Conservation (phyloP, 2,797 vertebrate genomes). For the Mus caroli region DNA sequence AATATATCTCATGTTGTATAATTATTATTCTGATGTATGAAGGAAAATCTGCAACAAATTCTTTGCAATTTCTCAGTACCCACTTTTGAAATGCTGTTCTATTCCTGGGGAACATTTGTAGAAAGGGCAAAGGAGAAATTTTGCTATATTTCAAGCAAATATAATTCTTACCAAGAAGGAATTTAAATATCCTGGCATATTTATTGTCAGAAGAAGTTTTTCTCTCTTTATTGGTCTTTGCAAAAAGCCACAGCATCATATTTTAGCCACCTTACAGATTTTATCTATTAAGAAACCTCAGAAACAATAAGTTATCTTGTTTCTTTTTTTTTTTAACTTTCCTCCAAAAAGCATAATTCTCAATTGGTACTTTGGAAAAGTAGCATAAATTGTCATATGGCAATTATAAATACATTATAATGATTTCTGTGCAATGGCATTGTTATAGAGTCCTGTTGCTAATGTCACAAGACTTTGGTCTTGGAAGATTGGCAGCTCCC, state of each 20-base stretch:
- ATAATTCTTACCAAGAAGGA: not conserved
- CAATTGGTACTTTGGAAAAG: not conserved
- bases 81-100: not conserved
- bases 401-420: conserved; percentile 40
- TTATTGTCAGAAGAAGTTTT: not conserved
- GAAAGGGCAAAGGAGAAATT: conserved; percentile 48
- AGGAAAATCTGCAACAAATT: conserved; percentile 62
- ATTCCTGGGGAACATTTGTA: conserved; percentile 21
- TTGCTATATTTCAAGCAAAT: conserved; percentile 29
- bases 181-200: not conserved
- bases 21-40: conserved; percentile 72
- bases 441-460: not conserved
- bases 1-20: conserved; percentile 77
- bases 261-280: not conserved
- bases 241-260: not conserved
- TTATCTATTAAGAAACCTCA: not conserved
- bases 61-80: conserved; percentile 1
- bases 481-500: conserved; percentile 88
- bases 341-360: not conserved
- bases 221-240: not conserved
- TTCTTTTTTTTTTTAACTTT: not conserved
- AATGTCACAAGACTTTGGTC: conserved; percentile 50
- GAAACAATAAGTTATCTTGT: not conserved
- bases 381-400: not conserved
- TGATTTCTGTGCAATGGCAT: conserved; percentile 33